Evolutionary conservation across 2,113 vertebrate species (phyloP), one percentile per base, ranked within the genome.

Genomic region (Oryzias javanicus): DNA sequence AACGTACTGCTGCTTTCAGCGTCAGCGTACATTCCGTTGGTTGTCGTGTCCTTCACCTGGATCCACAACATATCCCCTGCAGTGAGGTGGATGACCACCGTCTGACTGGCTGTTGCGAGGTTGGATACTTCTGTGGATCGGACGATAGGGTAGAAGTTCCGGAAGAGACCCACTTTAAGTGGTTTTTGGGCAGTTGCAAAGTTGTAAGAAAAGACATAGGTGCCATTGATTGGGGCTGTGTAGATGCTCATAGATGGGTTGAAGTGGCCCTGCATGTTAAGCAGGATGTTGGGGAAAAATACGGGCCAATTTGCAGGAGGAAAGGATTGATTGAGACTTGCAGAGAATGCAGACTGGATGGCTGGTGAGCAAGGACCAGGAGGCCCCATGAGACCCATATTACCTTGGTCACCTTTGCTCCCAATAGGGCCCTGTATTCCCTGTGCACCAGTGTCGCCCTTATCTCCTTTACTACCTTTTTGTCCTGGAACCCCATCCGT

Each of bases 311-410:
- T 12, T 2, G 59, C 52, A 6, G 0, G 0, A 0, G 91, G 90
- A 47, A 59, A 86, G 0, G 70, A 72, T 1, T 49, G 1, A 1
- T 27, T 47, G 24, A 72, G 0, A 63, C 48, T 15, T 10, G 83
- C 90, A 0, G 81, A 80, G 78, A 93, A 92, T 10, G 81, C 82
- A 1, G 91, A 90, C 35, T 88, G 79, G 41, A 91, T 84, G 60
- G 70, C 64, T 0, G 82, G 72, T 20, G 83, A 60, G 56, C 90
- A 93, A 13, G 85, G 89, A 0, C 91, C 90, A 0, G 84, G 87
- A 0, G 14, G 4, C 8, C 91, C 91, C 22, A 13, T 72, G 13
- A 63, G 0, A 15, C 91, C 91, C 20, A 56, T 12, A 4, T 51
- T 5, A 6, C 91, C 91, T 17, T 75, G 49, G 3, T 42, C 4